Evolutionary conservation across 2,797 vertebrate genomes (phyloP), one percentile per base, ranked within the genome.

Genomic region (Anolis apletophallus): DNA sequence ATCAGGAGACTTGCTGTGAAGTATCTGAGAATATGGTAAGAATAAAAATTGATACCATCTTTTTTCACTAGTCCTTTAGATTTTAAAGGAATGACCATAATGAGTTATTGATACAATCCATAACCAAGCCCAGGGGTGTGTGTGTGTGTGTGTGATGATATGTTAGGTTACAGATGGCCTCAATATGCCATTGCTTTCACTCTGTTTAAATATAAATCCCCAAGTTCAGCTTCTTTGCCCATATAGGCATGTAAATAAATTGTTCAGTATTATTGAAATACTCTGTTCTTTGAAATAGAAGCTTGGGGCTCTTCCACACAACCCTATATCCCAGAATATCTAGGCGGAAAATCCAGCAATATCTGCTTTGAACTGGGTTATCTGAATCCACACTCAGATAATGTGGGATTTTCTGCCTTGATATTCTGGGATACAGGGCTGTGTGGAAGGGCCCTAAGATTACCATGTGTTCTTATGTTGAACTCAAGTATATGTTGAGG

Each of bases 1-100:
- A 96, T 89, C 96, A 98, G 95, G 97, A 98, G 94, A 97, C 93
- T 0, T 99, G 98, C 93, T 99, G 98, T 83, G 97, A 98, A 89
- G 92, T 98, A 88, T 95, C 96, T 89, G 94, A 97, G 81, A 93
- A 96, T 84, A 96, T 96, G 96, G 98, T 99, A 97, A 83, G 86
- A 83, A 80, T 72, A 77, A 84, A 91, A 87, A 90, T 0, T 69
- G 80, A 88, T 32, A 76, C 19, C 1, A 3, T 71, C 10, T 73
- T 29, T 19, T 34, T 23, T 52, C 52, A 52, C 21, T 7, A n/a
- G 21, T 36, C 23, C 71, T 46, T 40, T 73, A 36, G 6, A 17
- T 72, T 3, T 40, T 2, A 72, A 11, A 73, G 46, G 34, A 73
- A 46, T 46, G 9, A 73, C 40, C 26, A 26, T 46, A 73, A 73